phyloP scores from a whole-genome alignment of 2,113 vertebrate species.

The Ictalurus punctatus region DNA sequence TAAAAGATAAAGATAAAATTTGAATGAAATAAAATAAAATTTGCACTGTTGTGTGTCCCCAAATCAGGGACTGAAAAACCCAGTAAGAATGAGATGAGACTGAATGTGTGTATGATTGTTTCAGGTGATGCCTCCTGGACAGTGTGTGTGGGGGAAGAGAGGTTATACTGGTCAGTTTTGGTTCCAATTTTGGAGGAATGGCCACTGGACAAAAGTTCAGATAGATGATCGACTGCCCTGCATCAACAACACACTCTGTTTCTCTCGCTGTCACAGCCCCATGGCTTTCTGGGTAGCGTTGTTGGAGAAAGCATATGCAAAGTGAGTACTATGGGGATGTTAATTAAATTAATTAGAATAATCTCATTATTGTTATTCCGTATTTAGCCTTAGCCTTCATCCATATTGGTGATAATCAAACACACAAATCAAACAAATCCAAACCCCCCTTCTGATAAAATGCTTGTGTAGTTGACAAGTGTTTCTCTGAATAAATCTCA shows the following conservation, averaged over 20 bases:
- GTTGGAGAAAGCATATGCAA: constrained; percentile 96
- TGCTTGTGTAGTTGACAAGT: neutral
- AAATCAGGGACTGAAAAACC: neutral
- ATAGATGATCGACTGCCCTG: constrained; percentile 91
- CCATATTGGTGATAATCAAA: neutral
- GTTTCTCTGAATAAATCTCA: neutral
- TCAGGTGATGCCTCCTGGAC: constrained; percentile 85
- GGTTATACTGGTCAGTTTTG: constrained; percentile 82
- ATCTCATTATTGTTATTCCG: neutral
- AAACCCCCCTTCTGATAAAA: neutral
- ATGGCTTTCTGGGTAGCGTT: constrained; percentile 90
- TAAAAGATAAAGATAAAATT: neutral
- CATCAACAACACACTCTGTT: constrained; percentile 84
- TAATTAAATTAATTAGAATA: neutral
- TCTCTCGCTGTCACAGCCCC: constrained; percentile 87
- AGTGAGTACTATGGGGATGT: constrained; percentile 72
- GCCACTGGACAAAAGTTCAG: constrained; percentile 86
- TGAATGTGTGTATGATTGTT: neutral
- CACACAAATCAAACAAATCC: neutral
- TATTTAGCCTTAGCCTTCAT: neutral
- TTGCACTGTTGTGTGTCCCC: neutral
- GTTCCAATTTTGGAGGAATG: constrained; percentile 86
- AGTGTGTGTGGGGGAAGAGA: constrained; percentile 82
- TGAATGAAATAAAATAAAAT: neutral
- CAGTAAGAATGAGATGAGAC: neutral